Percentiles rank a stretch among this genome's conserved stretches.
phyloP scores from a whole-genome alignment of 2,888 invertebrate species.

The Eupelmus urozonus region DNA sequence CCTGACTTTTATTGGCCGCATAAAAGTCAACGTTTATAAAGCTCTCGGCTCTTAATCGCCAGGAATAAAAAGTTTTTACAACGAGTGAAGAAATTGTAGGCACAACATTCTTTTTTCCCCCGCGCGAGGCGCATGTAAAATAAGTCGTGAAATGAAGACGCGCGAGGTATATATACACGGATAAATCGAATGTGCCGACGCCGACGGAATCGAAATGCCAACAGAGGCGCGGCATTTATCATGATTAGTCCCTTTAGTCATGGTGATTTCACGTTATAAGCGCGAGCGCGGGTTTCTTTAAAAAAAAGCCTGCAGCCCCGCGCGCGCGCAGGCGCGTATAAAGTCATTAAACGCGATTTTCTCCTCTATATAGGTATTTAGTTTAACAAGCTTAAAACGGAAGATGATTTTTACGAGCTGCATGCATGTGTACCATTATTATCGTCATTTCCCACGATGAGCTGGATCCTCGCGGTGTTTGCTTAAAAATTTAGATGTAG shows the following conservation, averaged over 20 bases:
- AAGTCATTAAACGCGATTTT: constrained; percentile 39
- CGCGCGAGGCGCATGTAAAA: background rate
- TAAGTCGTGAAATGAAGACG: background rate
- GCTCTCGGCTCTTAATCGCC: background rate
- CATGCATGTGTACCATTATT: background rate
- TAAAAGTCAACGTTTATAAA: constrained; percentile 7
- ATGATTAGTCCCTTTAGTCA: constrained; percentile 75
- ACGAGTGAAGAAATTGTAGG: constrained; percentile 9
- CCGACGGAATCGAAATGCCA: background rate
- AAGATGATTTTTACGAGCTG: background rate
- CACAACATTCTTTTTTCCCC: constrained; percentile 8
- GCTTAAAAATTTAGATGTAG: background rate
- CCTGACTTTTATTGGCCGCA: constrained; percentile 3
- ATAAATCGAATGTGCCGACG: background rate
- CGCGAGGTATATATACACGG: background rate
- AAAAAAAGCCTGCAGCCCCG: too few species aligned
- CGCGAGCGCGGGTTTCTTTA: constrained; percentile 18
- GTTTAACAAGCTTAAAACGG: constrained; percentile 33
- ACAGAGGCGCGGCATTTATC: constrained; percentile 69
- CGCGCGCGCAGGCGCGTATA: too few species aligned
- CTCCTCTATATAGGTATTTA: constrained; percentile 6
- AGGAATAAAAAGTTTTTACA: constrained; percentile 10
- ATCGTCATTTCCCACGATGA: constrained; percentile 16
- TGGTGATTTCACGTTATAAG: constrained; percentile 69
- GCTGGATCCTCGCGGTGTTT: constrained; percentile 4